Percentiles rank a stretch among this genome's conserved stretches.
These are phyloP conservation scores for Phocides pigmalion DNA, from an alignment of 1,140 invertebrate species.

Conservation along the genomic window DNA sequence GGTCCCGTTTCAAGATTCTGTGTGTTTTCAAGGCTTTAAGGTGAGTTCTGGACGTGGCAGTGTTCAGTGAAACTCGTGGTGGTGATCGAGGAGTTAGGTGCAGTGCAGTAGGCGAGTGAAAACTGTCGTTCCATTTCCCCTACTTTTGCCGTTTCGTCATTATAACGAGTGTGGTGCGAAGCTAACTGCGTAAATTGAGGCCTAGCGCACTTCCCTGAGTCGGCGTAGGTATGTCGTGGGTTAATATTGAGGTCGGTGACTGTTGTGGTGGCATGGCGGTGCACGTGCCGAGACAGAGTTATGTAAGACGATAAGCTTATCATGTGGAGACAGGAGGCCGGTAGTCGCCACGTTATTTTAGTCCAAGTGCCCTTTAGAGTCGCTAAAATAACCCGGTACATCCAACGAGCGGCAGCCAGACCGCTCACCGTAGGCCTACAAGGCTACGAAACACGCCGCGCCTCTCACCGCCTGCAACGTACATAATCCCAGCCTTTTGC, in stretches of 20 bases:
- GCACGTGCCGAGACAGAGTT: constrained; percentile 45
- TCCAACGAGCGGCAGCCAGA: constrained; percentile 26
- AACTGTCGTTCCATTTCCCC: constrained; percentile 36
- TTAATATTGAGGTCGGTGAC: constrained; percentile 24
- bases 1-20: constrained; percentile 65
- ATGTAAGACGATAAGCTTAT: constrained; percentile 56
- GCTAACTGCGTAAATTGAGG: constrained; percentile 64
- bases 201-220: constrained; percentile 29
- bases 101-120: constrained; percentile 33
- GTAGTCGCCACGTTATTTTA: constrained; percentile 45
- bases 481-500: not conserved
- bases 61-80: constrained; percentile 12
- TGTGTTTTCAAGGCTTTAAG: constrained; percentile 66
- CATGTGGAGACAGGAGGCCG: constrained; percentile 34
- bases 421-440: constrained; percentile 45
- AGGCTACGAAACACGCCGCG: constrained; percentile 32
- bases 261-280: constrained; percentile 31
- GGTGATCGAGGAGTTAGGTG: not conserved
- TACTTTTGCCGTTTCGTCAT: constrained; percentile 46
- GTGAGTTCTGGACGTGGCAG: constrained; percentile 52
- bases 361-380: constrained; percentile 43
- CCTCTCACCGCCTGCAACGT: constrained; percentile 37
- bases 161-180: constrained; percentile 36
- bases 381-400: constrained; percentile 42
- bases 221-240: constrained; percentile 9